A percentile compares a stretch with the other conserved stretches of the same genome.
These are phyloP conservation scores for Drosophila mulleri DNA, from an alignment of 2,888 invertebrate genomes.

Conservation along the genomic window DNA sequence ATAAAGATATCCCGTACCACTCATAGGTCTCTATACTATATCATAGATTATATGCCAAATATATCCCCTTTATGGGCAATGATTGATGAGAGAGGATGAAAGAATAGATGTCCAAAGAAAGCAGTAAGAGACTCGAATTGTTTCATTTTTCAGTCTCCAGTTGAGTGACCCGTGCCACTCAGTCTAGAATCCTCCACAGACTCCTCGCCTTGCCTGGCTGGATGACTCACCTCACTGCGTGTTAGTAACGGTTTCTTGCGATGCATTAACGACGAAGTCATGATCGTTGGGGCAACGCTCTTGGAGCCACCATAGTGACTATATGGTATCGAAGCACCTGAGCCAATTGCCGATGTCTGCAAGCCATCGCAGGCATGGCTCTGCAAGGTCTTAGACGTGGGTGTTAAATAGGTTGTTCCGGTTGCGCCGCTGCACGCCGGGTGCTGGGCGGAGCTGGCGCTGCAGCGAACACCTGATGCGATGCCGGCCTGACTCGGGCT, in stretches of 20 bases:
- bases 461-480: constrained; percentile 43
- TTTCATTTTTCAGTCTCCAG: not conserved
- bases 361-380: constrained; percentile 13
- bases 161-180: constrained; percentile 2
- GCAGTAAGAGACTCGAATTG: not conserved
- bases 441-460: constrained; percentile 40
- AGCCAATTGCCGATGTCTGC: constrained; percentile 34
- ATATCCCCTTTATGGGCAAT: not conserved
- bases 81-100: not conserved
- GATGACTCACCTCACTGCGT: constrained; percentile 86
- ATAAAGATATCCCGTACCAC: constrained; percentile 2
- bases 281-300: constrained; percentile 46
- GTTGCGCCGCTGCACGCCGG: constrained; percentile 21
- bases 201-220: constrained; percentile 11
- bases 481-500: constrained; percentile 40
- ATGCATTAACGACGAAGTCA: constrained; percentile 84
- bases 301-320: constrained; percentile 34
- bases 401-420: constrained; percentile 40
- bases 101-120: not conserved
- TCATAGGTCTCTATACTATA: not conserved
- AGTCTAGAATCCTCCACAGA: not conserved
- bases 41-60: not conserved
- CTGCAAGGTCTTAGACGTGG: constrained; percentile 30
- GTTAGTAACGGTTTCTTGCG: constrained; percentile 84
- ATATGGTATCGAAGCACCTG: constrained; percentile 53